These are phyloP conservation scores for Eupithecia abbreviata DNA, from an alignment of 2,888 invertebrate genomes.

Conservation along the genomic window DNA sequence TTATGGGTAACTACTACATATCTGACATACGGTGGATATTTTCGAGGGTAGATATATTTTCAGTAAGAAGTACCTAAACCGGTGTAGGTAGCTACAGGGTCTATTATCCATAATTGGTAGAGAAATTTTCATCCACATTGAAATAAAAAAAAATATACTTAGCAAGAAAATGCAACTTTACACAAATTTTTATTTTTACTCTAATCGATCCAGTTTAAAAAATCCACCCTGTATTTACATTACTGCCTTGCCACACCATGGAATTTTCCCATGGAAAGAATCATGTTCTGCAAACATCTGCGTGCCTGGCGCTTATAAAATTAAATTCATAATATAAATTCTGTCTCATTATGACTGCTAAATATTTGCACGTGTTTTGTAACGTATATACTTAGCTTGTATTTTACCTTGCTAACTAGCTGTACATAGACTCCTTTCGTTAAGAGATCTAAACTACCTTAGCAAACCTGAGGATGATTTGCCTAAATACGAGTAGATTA, in stretches of 20 bases:
- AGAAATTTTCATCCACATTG: too few species aligned
- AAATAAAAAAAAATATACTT: too few species aligned
- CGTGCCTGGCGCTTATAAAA: not conserved
- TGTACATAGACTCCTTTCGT: not conserved
- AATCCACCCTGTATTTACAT: not conserved
- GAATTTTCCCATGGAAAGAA: not conserved
- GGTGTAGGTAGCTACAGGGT: too few species aligned
- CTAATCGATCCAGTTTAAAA: too few species aligned
- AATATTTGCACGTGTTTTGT: conserved; percentile 10
- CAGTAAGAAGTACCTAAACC: too few species aligned
- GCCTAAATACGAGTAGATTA: too few species aligned
- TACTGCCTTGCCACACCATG: not conserved
- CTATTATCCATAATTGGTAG: too few species aligned
- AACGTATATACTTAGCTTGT: not conserved
- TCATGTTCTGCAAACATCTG: conserved; percentile 4
- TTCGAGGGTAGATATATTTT: too few species aligned
- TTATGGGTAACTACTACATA: too few species aligned
- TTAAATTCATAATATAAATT: not conserved
- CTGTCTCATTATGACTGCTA: conserved; percentile 2
- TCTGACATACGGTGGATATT: too few species aligned
- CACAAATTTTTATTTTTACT: too few species aligned
- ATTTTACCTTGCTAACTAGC: not conserved
- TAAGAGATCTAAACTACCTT: not conserved
- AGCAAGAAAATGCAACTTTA: too few species aligned
- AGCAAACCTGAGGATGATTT: not conserved